Evolutionary conservation across 2,113 vertebrate genomes (phyloP).

Genomic region (Rousettus leschenaultii): DNA sequence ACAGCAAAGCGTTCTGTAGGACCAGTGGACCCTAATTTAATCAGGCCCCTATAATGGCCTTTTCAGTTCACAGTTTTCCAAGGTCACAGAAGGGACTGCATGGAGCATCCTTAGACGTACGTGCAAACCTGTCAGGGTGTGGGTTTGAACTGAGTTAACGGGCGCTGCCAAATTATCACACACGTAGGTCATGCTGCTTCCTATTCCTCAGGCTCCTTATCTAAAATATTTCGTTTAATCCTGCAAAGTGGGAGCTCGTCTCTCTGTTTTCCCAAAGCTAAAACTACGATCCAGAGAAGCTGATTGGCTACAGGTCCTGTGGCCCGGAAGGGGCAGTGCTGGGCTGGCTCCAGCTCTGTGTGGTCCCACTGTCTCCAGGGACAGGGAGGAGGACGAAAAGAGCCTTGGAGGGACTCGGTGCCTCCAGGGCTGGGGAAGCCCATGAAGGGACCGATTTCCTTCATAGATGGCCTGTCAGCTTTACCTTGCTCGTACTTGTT

Average conservation of each 20-base stretch:
- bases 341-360: not conserved
- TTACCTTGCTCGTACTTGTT: rapidly evolving
- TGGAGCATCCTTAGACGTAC: not conserved
- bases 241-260: not conserved
- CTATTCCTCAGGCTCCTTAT: not conserved
- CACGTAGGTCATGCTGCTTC: rapidly evolving
- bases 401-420: not conserved
- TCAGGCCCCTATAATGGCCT: not conserved
- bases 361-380: rapidly evolving
- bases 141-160: not conserved
- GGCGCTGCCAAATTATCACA: rapidly evolving
- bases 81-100: not conserved
- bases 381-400: not conserved
- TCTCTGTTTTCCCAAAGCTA: not conserved
- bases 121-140: not conserved
- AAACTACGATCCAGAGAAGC: not conserved
- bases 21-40: not conserved
- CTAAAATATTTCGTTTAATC: not conserved
- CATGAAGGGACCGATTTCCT: not conserved
- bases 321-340: not conserved
- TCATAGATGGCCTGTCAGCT: not conserved
- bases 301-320: not conserved
- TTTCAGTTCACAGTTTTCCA: not conserved
- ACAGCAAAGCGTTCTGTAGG: not conserved
- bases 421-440: not conserved